Base-by-base conservation (phyloP, 2,113 vertebrate genomes). In the Salvelinus fontinalis region DNA sequence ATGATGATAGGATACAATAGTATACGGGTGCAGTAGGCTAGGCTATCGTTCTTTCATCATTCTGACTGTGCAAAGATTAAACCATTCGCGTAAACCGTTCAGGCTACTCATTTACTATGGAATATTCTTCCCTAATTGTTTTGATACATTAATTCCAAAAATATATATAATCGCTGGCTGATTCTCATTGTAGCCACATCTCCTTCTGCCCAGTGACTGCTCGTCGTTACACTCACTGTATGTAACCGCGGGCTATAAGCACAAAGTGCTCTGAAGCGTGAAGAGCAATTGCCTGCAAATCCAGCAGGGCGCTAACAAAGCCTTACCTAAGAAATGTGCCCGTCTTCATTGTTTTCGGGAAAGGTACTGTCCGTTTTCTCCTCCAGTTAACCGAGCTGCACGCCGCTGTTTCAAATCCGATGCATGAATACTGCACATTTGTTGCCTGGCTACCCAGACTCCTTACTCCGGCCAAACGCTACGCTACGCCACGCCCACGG, bases 261-360 rank as follows among this genome's bases (percentile, higher is more conserved):
- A 85, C 85, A 85, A 89, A 88, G 82, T 86, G 78, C 81, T 39
- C 68, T 13, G 66, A 70, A 77, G 76, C 76, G 59, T 26, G 67
- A 67, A 31, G 67, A n/a, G 54, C 31, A n/a, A 71, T 73, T 57
- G 82, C 81, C 67, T 12, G 75, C 71, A 85, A 78, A 86, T 59
- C 73, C 76, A 29, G 79, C 77, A 49, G 67, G 72, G 44, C 54
- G 75, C 79, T 79, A 89, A 92, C 87, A 90, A 90, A 85, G 85
- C 81, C 89, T 90, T 81, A 93, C 92, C 91, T 89, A 88, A 77
- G 85, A 68, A 13, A 76, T 7, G 86, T 71, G 75, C 73, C 79
- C 67, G 70, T 86, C 70, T 84, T 82, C 84, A 44, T 74, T 60
- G 83, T 34, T 76, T 12, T 73, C 66, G 29, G 3, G 3, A 5